These are phyloP conservation scores for Silurus aristotelis DNA, from an alignment of 2,797 vertebrate species.

Conservation along the genomic window DNA sequence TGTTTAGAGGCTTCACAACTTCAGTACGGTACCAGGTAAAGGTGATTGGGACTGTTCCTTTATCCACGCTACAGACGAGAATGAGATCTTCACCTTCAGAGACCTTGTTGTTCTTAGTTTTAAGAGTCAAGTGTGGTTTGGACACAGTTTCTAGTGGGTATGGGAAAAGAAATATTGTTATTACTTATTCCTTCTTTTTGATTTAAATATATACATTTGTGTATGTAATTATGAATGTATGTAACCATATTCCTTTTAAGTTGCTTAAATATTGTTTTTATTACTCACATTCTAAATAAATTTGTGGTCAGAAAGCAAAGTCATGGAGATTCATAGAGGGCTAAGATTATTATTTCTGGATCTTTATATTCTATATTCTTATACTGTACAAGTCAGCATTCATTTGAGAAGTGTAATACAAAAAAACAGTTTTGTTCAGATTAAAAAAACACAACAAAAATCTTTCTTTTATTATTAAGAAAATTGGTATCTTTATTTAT, in stretches of 20 bases:
- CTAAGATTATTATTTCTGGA: no score
- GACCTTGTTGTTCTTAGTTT: slow-evolving; percentile 28
- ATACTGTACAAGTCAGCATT: background rate
- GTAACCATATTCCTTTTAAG: background rate
- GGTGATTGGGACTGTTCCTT: slow-evolving; percentile 66
- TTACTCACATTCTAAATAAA: background rate
- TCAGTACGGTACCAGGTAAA: slow-evolving; percentile 65
- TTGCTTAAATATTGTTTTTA: background rate
- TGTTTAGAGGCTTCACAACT: background rate
- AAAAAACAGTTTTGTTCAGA: background rate
- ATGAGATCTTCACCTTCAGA: slow-evolving; percentile 66
- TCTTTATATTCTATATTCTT: background rate
- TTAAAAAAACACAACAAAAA: no score
- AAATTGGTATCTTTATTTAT: background rate
- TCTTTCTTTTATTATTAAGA: background rate
- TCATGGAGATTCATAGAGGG: no score
- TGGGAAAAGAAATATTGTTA: background rate
- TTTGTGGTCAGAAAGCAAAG: background rate
- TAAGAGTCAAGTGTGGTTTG: slow-evolving; percentile 56
- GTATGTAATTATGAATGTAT: background rate
- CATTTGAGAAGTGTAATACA: background rate
- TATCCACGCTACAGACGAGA: slow-evolving; percentile 66
- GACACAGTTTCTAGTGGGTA: slow-evolving; percentile 67
- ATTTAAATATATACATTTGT: background rate
- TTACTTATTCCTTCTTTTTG: background rate